Evolutionary conservation across 2,113 vertebrate species (phyloP).

Genomic region (Crypturellus undulatus): DNA sequence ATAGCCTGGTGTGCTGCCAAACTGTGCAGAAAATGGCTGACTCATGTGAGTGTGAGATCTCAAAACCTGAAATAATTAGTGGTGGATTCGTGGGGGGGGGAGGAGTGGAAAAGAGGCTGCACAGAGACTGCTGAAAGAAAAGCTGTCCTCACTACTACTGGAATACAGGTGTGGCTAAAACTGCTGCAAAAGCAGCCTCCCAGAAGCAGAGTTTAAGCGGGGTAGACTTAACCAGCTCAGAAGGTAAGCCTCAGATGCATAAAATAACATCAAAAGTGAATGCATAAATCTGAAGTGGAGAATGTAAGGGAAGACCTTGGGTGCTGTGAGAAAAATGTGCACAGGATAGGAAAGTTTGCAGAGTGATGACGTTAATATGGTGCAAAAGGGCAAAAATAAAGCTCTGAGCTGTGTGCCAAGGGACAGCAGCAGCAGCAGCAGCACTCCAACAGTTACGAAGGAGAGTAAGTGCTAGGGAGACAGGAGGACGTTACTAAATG

Average conservation of each 20-base stretch:
- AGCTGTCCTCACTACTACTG: background rate
- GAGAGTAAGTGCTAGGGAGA: slow-evolving; percentile 2
- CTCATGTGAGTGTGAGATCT: background rate
- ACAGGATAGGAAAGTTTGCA: background rate
- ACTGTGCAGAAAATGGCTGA: slow-evolving; percentile 64
- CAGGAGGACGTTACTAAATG: slow-evolving; percentile 8
- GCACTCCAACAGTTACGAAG: background rate
- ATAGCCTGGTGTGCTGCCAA: slow-evolving; percentile 49
- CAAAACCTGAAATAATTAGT: slow-evolving; percentile 46
- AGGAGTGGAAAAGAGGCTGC: background rate
- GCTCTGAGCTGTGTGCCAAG: slow-evolving; percentile 23
- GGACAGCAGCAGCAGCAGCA: slow-evolving; percentile 12
- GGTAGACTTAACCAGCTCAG: background rate
- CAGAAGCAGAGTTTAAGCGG: background rate
- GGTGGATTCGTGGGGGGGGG: background rate
- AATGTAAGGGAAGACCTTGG: slow-evolving; percentile 11
- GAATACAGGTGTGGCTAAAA: background rate
- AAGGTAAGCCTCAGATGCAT: background rate
- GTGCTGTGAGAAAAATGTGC: slow-evolving; percentile 25
- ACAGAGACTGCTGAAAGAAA: slow-evolving; percentile 31
- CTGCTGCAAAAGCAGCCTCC: background rate
- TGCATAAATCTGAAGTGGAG: background rate
- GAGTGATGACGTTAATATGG: background rate
- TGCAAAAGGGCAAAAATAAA: slow-evolving; percentile 47
- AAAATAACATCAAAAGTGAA: background rate